Evolutionary conservation across 2,113 vertebrate genomes (phyloP).

Genomic region (Podocnemis expansa): DNA sequence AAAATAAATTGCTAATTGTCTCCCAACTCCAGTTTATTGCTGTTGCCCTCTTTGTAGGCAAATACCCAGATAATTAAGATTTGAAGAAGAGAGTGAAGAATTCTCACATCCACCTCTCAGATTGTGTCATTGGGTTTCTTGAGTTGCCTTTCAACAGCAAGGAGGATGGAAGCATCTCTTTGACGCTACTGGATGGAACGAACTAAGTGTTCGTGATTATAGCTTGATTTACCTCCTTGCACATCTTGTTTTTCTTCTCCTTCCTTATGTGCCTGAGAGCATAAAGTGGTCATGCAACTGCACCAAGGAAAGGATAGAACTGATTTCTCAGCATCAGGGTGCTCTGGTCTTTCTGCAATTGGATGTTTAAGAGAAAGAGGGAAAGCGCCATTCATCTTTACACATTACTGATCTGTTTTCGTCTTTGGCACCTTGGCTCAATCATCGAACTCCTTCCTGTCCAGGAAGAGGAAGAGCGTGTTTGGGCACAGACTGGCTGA

Average conservation of each 20-base stretch:
- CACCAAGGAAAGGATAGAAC: conserved; percentile 16
- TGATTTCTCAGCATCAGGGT: conserved; percentile 30
- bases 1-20: not conserved
- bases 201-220: not conserved
- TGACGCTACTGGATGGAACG: not conserved
- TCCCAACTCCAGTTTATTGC: conserved; percentile 28
- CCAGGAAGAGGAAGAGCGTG: no score
- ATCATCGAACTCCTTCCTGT: conserved; percentile 3
- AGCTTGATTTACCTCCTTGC: not conserved
- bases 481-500: no score
- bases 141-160: conserved; percentile 17
- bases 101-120: not conserved
- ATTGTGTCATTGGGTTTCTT: not conserved
- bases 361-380: not conserved
- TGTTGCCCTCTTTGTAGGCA: conserved; percentile 5
- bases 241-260: not conserved
- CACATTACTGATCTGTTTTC: not conserved
- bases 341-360: conserved; percentile 24
- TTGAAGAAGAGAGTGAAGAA: not conserved
- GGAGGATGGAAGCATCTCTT: not conserved
- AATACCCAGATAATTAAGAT: not conserved
- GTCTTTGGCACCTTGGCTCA: not conserved
- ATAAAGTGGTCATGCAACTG: rapidly evolving
- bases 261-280: not conserved
- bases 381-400: not conserved